Percentiles rank a stretch among this genome's conserved stretches.
phyloP scores from a whole-genome alignment of 1,140 invertebrate genomes.

The Maniola jurtina region DNA sequence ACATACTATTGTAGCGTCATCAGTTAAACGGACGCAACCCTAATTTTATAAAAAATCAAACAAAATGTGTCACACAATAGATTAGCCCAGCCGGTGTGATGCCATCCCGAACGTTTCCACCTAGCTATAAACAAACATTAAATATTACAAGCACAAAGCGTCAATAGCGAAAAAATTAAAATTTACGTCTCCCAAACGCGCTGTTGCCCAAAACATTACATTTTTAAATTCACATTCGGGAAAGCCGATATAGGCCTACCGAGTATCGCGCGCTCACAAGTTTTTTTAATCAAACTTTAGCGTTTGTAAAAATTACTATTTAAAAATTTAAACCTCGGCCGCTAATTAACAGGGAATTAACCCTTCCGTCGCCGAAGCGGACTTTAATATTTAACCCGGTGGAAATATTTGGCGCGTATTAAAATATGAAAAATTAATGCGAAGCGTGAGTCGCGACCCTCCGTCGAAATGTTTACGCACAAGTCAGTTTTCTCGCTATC shows the following conservation, averaged over 20 bases:
- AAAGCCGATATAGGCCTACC: conserved; percentile 71
- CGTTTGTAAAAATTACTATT: conserved; percentile 79
- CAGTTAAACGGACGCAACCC: conserved; percentile 33
- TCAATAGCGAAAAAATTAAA: conserved; percentile 68
- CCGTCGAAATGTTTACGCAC: conserved; percentile 2
- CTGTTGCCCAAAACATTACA: conserved; percentile 62
- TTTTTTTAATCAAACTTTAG: conserved; percentile 78
- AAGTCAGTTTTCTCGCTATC: conserved; percentile 3
- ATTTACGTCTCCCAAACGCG: conserved; percentile 62
- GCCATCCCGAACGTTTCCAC: conserved; percentile 42
- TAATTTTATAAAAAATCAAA: conserved; percentile 52
- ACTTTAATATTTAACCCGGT: conserved; percentile 72
- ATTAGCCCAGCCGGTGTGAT: conserved; percentile 4
- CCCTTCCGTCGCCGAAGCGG: conserved; percentile 74
- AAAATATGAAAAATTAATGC: conserved; percentile 76
- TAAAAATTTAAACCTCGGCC: conserved; percentile 71
- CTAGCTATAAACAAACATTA: conserved; percentile 62
- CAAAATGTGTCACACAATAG: conserved; percentile 45
- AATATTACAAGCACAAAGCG: conserved; percentile 63
- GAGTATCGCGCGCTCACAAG: conserved; percentile 48
- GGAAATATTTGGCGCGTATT: conserved; percentile 78
- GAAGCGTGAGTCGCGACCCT: conserved; percentile 23
- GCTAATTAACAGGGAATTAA: conserved; percentile 78
- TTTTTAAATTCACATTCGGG: conserved; percentile 74
- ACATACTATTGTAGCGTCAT: conserved; percentile 27